Evolutionary conservation across 2,113 vertebrate species (phyloP).

Genomic region (Marmota monax): DNA sequence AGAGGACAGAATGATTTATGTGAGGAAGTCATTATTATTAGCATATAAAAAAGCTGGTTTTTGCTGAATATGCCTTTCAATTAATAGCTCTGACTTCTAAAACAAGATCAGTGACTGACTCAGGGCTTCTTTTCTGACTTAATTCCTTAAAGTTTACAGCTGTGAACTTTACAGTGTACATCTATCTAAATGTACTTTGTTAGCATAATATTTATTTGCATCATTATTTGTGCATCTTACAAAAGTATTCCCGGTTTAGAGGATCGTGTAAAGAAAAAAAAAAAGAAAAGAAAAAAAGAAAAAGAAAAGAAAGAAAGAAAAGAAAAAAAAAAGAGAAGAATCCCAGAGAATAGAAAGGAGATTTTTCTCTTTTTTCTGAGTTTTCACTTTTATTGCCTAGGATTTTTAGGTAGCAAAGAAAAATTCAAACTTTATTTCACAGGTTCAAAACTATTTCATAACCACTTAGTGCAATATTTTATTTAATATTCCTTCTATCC

Average conservation of each 20-base stretch:
- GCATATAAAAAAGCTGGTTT: background rate
- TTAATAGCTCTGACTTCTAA: background rate
- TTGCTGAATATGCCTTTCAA: background rate
- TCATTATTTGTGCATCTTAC: background rate
- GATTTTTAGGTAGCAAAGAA: background rate
- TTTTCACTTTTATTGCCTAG: background rate
- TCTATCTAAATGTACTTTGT: background rate
- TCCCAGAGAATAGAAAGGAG: background rate
- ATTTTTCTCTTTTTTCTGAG: background rate
- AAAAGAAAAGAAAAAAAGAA: background rate
- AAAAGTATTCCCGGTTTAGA: background rate
- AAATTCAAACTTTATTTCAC: background rate
- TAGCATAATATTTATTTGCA: background rate
- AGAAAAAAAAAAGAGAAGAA: background rate
- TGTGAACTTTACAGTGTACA: background rate
- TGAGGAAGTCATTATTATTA: background rate
- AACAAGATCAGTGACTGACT: background rate
- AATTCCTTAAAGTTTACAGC: background rate
- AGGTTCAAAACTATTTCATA: slow-evolving; percentile 21
- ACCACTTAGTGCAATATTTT: background rate
- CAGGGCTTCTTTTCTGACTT: background rate
- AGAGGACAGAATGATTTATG: background rate
- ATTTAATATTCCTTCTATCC: background rate
- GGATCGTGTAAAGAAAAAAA: background rate
- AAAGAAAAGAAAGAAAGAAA: background rate